Conservation (phyloP, 1,140 invertebrate species). For the Sarcophaga bullata region DNA sequence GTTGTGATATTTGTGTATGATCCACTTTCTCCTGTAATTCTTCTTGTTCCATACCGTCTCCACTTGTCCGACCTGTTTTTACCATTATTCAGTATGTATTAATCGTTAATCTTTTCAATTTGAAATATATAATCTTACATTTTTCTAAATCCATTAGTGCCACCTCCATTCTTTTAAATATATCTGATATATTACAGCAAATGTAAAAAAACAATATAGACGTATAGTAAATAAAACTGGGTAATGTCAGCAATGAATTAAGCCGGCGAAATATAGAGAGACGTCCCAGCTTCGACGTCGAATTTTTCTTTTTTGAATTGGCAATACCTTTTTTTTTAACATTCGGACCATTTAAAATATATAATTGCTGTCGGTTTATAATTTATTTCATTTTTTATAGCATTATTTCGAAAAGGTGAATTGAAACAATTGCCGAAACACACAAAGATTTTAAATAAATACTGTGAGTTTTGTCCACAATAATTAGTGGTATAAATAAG, state of each 20-base stretch:
- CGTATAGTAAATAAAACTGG: constrained; percentile 6
- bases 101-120: neutral
- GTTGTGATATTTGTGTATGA: constrained; percentile 27
- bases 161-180: constrained; percentile 33
- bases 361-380: too few species aligned
- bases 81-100: constrained; percentile 40
- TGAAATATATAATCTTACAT: neutral
- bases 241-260: neutral
- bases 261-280: too few species aligned
- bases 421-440: too few species aligned
- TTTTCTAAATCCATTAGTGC: constrained; percentile 35
- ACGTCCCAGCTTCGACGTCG: too few species aligned
- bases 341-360: too few species aligned
- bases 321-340: too few species aligned
- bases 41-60: constrained; percentile 70
- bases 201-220: neutral
- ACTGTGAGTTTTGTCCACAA: too few species aligned
- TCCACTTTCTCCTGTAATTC: constrained; percentile 46
- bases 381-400: too few species aligned
- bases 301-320: too few species aligned
- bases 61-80: constrained; percentile 66
- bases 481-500: too few species aligned
- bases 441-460: too few species aligned
- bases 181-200: neutral
- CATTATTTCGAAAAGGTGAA: too few species aligned